Evolutionary conservation across 37 sponge, comb jelly and placozoan species (phyloP).

Genomic region (Haliclona indistincta): DNA sequence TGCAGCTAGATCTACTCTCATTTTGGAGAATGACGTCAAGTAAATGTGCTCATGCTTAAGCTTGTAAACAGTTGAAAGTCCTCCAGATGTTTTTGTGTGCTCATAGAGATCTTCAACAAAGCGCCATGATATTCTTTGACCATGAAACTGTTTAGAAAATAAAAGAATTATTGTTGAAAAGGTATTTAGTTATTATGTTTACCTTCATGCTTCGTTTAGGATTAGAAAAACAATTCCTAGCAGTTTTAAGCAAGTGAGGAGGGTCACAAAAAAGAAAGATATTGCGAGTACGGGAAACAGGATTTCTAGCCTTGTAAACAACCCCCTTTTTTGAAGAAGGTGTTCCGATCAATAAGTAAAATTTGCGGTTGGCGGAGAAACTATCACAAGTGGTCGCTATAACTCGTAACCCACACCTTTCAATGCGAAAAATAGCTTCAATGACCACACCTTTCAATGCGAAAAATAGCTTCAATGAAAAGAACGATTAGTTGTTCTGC

Average conservation of each 20-base stretch:
- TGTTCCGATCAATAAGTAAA: neutral
- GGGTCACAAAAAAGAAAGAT: neutral
- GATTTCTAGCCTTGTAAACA: neutral
- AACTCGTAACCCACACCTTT: neutral
- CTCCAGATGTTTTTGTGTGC: neutral
- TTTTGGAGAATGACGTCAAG: neutral
- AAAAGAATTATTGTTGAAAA: neutral
- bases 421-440: neutral
- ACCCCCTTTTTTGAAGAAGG: neutral
- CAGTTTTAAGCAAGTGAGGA: neutral
- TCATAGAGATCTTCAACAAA: neutral
- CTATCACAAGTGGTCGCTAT: neutral
- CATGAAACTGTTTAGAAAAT: conserved; percentile 6
- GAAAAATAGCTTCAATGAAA: too few species aligned
- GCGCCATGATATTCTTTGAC: neutral
- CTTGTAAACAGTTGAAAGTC: neutral
- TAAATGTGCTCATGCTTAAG: conserved; percentile 1
- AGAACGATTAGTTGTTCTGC: too few species aligned
- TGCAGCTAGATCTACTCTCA: conserved; percentile 3
- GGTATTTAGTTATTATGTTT: neutral
- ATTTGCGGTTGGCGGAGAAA: neutral
- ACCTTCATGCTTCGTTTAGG: conserved; percentile 1
- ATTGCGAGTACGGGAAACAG: neutral
- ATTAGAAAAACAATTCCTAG: neutral
- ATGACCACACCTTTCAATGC: too few species aligned